phyloP scores from a whole-genome alignment of 53 echinoderm and acorn worm genomes.

The Holothuria scabra region DNA sequence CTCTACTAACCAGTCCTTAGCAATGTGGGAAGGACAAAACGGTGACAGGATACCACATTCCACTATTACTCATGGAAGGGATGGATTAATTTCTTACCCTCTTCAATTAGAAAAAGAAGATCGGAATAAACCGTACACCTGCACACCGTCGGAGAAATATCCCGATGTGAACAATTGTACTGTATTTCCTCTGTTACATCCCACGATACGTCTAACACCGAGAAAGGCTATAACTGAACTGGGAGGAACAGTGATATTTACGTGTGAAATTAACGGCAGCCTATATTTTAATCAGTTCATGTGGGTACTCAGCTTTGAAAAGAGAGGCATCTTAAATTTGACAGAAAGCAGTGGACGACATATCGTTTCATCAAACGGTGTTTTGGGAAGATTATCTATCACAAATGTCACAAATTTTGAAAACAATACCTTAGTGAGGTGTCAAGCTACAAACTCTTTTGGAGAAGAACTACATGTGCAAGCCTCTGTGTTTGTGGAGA shows the following conservation, averaged over 20 bases:
- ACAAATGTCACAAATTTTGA: background rate
- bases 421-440: slow-evolving; percentile 28
- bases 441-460: slow-evolving; percentile 18
- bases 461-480: background rate
- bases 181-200: background rate
- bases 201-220: slow-evolving; percentile 21
- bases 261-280: slow-evolving; percentile 15
- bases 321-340: background rate
- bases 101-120: background rate
- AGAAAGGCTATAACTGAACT: background rate
- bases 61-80: background rate
- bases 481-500: background rate
- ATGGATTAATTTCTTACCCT: background rate
- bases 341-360: slow-evolving; percentile 9
- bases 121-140: slow-evolving; percentile 24
- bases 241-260: slow-evolving; percentile 2
- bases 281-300: slow-evolving; percentile 15
- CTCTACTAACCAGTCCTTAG: background rate
- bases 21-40: slow-evolving; percentile 23
- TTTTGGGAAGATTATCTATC: slow-evolving; percentile 12
- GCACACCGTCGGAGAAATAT: background rate
- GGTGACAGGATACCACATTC: slow-evolving; percentile 3
- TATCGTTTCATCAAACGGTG: slow-evolving; percentile 18
- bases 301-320: slow-evolving; percentile 13
- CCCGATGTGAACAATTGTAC: slow-evolving; percentile 19